Evolutionary conservation across 1,140 invertebrate species (phyloP), one percentile per base, ranked within the genome.

Genomic region (Drosophila bocki): DNA sequence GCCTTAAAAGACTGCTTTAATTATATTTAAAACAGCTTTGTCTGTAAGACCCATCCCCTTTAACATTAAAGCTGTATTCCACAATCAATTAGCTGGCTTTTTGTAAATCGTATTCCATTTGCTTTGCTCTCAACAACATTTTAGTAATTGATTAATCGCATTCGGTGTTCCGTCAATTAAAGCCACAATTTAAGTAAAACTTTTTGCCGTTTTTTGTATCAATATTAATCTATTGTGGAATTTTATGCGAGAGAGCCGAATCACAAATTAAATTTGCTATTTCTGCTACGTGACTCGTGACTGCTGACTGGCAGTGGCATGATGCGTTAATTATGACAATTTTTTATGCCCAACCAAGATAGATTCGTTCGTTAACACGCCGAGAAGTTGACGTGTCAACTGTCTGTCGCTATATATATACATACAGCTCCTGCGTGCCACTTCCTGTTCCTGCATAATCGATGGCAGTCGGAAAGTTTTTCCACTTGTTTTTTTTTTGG

Each of bases 261-360:
- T 82, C 70, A 60, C 60, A 82, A 90, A 90, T 90, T 82, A 80
- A 90, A 90, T 90, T 84, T 63, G 53, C 60, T 90, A 82, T 90
- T 82, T 90, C 50, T 74, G 82, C 74, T 90, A 90, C 85, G 85
- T 90, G 83, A 67, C 70, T 80, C 67, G 61, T 76, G 74, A 65
- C 62, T 45, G 41, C 51, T 37, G 60, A 41, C 26, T 63, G 54
- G 4, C 45, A 48, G 45, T 72, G 67, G 53, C 70, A 60, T 74
- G 80, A 81, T 64, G 72, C 59, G 71, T 88, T 78, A 84, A 90
- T 88, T 88, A 88, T 75, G 76, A 71, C 76, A 58, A 81, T 78
- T 56, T 81, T 75, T 80, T 60, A 26, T 50, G 39, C 29, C 42
- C 67, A 35, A 5, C 39, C 53, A 60, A 74, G 70, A 74, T 80